Evolutionary conservation across 2,888 invertebrate species (phyloP).

Genomic region (Petrophora chlorosata): DNA sequence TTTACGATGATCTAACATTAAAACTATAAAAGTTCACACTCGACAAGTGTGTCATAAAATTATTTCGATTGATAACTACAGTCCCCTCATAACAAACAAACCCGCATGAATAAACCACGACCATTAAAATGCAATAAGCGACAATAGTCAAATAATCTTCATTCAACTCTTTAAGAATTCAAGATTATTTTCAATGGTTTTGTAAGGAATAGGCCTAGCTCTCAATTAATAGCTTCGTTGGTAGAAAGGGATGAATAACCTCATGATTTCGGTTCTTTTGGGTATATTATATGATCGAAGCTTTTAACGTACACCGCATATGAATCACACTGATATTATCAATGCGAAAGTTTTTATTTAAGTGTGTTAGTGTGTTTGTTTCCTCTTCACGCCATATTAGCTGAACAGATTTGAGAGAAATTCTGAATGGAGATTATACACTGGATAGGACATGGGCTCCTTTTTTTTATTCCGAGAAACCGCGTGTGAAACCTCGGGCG

Average conservation of each 20-base stretch:
- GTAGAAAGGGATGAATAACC: background rate
- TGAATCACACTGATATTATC: too few species aligned
- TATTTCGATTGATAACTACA: conserved; percentile 9
- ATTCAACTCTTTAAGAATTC: conserved; percentile 17
- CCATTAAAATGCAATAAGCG: conserved; percentile 22
- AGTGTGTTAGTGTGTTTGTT: too few species aligned
- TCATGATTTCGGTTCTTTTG: background rate
- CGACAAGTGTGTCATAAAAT: background rate
- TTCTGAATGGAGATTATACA: too few species aligned
- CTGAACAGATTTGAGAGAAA: too few species aligned
- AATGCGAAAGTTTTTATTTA: too few species aligned
- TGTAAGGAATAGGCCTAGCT: conserved; percentile 4
- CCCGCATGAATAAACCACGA: conserved; percentile 17
- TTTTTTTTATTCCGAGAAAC: too few species aligned
- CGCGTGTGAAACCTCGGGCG: too few species aligned
- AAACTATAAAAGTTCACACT: background rate
- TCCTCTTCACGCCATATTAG: too few species aligned
- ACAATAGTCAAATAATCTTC: conserved; percentile 7
- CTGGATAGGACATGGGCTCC: too few species aligned
- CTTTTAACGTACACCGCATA: background rate
- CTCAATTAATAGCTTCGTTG: background rate
- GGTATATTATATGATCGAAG: background rate
- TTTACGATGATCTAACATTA: background rate
- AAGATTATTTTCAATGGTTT: conserved; percentile 14
- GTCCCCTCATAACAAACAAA: conserved; percentile 7